Conservation (phyloP, 2,113 vertebrate species). For the Athene cunicularia region DNA sequence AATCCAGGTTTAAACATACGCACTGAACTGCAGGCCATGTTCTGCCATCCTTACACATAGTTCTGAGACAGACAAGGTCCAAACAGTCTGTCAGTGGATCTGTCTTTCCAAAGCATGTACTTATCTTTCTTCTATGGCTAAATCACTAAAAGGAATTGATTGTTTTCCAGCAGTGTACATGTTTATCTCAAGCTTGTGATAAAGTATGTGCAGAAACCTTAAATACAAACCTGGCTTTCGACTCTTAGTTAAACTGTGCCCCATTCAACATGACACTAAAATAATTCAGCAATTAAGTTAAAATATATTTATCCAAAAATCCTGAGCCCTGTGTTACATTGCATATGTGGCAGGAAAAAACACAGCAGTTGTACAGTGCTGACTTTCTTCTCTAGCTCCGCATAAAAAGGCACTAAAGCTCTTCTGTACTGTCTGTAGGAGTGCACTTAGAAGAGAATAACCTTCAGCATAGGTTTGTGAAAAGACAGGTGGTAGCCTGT, state of each 20-base stretch:
- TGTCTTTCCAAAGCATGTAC: background rate
- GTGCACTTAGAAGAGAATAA: background rate
- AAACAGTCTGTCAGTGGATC: background rate
- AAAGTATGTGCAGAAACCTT: background rate
- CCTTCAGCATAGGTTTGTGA: background rate
- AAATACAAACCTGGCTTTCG: background rate
- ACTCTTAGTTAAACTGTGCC: background rate
- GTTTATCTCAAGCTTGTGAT: background rate
- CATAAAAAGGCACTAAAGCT: background rate
- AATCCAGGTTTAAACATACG: background rate
- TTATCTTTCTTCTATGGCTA: background rate
- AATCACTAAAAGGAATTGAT: background rate
- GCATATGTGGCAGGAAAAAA: background rate
- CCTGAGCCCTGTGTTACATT: background rate
- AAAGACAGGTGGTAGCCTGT: background rate
- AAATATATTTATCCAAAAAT: background rate
- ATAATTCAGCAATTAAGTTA: background rate
- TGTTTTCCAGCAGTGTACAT: background rate
- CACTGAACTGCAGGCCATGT: background rate
- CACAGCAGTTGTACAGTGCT: background rate
- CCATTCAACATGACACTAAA: background rate
- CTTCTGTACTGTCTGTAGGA: background rate
- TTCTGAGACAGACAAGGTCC: background rate
- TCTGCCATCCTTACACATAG: background rate
- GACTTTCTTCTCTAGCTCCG: background rate